phyloP scores from a whole-genome alignment of 2,113 vertebrate genomes.

The Syrrhaptes paradoxus region DNA sequence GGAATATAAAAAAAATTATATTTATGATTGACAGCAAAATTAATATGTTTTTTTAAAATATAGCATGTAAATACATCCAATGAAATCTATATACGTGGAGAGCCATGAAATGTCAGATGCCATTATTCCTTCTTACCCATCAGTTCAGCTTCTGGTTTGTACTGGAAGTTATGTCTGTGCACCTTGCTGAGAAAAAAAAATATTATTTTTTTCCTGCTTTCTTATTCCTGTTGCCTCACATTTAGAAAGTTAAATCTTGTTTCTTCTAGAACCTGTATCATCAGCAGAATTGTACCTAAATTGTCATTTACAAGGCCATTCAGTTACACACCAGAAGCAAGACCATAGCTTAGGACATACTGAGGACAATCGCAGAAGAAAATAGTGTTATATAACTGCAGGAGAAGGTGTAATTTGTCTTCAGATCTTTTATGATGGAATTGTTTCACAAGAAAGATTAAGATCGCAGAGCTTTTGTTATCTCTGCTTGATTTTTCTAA shows the following conservation, averaged over 20 bases:
- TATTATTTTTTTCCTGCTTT: accelerated
- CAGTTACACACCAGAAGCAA: background rate
- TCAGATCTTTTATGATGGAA: background rate
- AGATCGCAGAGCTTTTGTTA: background rate
- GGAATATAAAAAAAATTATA: background rate
- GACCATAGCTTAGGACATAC: background rate
- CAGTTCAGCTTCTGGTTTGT: background rate
- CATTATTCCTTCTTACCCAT: background rate
- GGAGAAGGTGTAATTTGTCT: background rate
- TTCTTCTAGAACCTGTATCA: background rate
- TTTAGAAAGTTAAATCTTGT: background rate
- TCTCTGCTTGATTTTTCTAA: background rate
- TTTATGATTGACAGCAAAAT: background rate
- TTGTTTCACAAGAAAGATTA: background rate
- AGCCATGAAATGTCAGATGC: background rate
- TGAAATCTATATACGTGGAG: background rate
- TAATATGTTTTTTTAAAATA: background rate
- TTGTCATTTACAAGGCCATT: background rate
- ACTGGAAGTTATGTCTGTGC: background rate
- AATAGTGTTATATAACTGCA: background rate
- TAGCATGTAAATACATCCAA: background rate
- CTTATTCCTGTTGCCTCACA: background rate
- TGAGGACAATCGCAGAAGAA: background rate
- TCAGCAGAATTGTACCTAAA: background rate
- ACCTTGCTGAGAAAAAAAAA: background rate